Evolutionary conservation across 2,888 invertebrate genomes (phyloP).

Genomic region (Limenitis camilla): DNA sequence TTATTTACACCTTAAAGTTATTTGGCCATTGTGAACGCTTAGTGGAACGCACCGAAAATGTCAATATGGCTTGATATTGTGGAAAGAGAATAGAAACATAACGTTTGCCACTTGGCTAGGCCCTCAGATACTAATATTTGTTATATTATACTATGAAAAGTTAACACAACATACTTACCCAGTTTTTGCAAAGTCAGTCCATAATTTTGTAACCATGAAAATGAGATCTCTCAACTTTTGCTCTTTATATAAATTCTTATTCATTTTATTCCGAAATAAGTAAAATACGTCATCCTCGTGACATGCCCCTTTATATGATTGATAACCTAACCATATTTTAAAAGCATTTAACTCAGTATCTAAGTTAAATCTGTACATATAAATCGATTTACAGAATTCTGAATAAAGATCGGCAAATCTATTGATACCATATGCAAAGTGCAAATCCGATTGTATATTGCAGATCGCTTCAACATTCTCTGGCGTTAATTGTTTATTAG

Average conservation of each 20-base stretch:
- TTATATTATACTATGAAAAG: no score
- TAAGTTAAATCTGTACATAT: conserved; percentile 33
- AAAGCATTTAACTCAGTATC: conserved; percentile 33
- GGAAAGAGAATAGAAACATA: no score
- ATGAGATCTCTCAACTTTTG: conserved; percentile 36
- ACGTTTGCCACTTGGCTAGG: no score
- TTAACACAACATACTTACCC: no score
- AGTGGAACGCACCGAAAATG: no score
- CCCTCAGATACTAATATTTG: no score
- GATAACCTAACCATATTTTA: conserved; percentile 23
- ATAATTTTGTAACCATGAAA: conserved; percentile 44
- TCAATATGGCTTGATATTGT: no score
- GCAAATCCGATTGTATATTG: conserved; percentile 24
- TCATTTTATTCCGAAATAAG: conserved; percentile 41
- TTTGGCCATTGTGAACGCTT: no score
- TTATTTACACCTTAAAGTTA: no score
- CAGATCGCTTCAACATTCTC: conserved; percentile 20
- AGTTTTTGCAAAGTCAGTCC: conserved; percentile 59
- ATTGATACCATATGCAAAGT: conserved; percentile 28
- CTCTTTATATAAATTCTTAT: conserved; percentile 37
- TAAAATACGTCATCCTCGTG: conserved; percentile 60
- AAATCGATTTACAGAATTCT: conserved; percentile 21
- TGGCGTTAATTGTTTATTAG: conserved; percentile 23
- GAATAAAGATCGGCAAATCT: conserved; percentile 29
- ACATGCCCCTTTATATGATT: conserved; percentile 37